Conservation (phyloP, 2,797 vertebrate genomes). For the Nothura maculosa region DNA sequence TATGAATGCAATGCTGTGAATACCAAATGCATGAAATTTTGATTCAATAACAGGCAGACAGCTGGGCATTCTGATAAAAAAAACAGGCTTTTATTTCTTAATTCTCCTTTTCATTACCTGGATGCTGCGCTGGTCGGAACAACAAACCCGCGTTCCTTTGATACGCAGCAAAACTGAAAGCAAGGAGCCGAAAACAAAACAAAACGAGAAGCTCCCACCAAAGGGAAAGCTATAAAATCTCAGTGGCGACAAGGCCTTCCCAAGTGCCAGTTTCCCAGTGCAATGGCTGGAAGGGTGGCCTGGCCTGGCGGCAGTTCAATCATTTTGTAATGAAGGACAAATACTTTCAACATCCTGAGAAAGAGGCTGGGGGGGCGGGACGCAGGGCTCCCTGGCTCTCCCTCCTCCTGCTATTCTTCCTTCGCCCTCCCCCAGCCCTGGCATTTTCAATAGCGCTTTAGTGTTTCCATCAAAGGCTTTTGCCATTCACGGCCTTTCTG, state of each 20-base stretch:
- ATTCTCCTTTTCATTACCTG: conserved; percentile 57
- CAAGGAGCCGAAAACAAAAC: not conserved
- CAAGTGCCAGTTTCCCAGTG: conserved; percentile 65
- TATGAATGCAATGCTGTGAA: conserved; percentile 10
- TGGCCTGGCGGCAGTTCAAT: conserved; percentile 74
- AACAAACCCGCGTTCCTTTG: conserved; percentile 48
- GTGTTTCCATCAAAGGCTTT: conserved; percentile 74
- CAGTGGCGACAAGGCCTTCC: conserved; percentile 49
- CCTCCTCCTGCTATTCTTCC: conserved; percentile 70
- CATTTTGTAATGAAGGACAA: conserved; percentile 73
- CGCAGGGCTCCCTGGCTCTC: conserved; percentile 52
- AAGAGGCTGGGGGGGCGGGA: conserved; percentile 49
- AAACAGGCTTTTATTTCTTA: conserved; percentile 33
- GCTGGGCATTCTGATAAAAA: conserved; percentile 38
- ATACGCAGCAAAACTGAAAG: conserved; percentile 1
- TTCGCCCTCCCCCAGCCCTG: conserved; percentile 59
- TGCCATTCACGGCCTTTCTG: conserved; percentile 69
- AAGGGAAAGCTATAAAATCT: conserved; percentile 66
- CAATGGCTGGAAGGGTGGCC: conserved; percentile 73
- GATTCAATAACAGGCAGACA: conserved; percentile 56
- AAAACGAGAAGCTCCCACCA: conserved; percentile 40
- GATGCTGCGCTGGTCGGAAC: conserved; percentile 4
- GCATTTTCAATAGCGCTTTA: conserved; percentile 75
- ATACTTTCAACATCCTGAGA: conserved; percentile 76
- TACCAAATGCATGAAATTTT: conserved; percentile 41